A percentile compares a stretch with the other conserved stretches of the same genome.
These are phyloP conservation scores for Zosterops hypoxanthus DNA, from an alignment of 2,113 vertebrate genomes.

Conservation along the genomic window DNA sequence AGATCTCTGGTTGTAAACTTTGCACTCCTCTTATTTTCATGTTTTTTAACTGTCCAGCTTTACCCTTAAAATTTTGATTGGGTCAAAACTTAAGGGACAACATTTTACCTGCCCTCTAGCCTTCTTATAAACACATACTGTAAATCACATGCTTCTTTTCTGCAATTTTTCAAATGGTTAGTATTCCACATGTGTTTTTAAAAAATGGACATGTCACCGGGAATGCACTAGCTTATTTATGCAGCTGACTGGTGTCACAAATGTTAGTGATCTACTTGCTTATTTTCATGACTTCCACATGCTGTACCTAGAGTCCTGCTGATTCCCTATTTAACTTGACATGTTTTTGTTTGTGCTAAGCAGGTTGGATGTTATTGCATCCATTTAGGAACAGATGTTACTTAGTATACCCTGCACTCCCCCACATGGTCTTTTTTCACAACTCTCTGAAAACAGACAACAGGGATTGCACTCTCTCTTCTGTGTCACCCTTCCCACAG, in stretches of 20 bases:
- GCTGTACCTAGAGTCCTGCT: background rate
- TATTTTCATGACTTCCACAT: background rate
- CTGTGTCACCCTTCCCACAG: background rate
- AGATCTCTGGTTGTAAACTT: background rate
- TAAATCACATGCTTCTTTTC: background rate
- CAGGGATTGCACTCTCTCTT: background rate
- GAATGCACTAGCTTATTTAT: background rate
- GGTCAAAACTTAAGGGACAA: background rate
- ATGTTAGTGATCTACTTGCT: background rate
- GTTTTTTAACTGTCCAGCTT: background rate
- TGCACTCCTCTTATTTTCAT: background rate
- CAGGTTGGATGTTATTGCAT: background rate
- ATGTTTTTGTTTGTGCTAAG: constrained; percentile 2
- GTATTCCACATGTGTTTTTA: background rate
- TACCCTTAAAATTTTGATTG: background rate
- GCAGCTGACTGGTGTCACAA: background rate
- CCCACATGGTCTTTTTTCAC: background rate
- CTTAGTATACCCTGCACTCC: background rate
- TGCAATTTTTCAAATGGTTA: background rate
- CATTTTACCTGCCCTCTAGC: background rate
- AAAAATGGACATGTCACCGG: background rate
- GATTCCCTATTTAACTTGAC: constrained; percentile 17
- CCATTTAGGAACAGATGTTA: constrained; percentile 51
- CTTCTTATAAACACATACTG: background rate
- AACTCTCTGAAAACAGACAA: background rate